phyloP scores from a whole-genome alignment of 2,888 invertebrate species.

The Oxytorus armatus region DNA sequence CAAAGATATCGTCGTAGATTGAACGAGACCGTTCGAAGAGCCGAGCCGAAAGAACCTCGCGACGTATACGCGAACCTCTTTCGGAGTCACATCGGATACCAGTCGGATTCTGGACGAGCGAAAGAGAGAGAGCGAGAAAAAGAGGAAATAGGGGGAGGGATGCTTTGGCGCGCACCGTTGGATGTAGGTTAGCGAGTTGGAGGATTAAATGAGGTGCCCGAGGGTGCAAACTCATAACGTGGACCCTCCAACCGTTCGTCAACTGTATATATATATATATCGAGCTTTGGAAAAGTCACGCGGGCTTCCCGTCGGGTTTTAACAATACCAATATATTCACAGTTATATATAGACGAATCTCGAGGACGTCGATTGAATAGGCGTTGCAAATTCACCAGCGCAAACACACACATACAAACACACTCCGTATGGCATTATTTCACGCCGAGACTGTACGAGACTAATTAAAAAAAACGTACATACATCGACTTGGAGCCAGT shows the following conservation, averaged over 20 bases:
- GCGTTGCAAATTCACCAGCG: constrained; percentile 46
- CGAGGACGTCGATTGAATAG: constrained; percentile 50
- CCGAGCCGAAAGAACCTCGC: background rate
- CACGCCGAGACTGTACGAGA: constrained; percentile 21
- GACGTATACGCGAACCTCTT: background rate
- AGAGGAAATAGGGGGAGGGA: background rate
- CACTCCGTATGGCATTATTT: constrained; percentile 47
- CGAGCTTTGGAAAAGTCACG: constrained; percentile 59
- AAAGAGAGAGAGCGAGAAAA: no score
- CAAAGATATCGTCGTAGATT: no score
- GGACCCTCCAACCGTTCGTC: no score
- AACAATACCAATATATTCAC: constrained; percentile 33
- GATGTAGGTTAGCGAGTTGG: constrained; percentile 67
- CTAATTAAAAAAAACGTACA: constrained; percentile 63
- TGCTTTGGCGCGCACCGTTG: constrained; percentile 26
- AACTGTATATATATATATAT: no score
- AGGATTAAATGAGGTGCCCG: constrained; percentile 66
- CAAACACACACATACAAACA: constrained; percentile 11
- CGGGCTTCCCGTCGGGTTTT: constrained; percentile 38
- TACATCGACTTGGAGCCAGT: constrained; percentile 41
- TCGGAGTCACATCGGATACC: background rate
- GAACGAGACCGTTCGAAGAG: no score
- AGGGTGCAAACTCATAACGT: constrained; percentile 54
- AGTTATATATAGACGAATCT: constrained; percentile 16
- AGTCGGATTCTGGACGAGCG: constrained; percentile 16